Base-by-base conservation (phyloP, 2,797 vertebrate species). In the Austrolebias charrua region DNA sequence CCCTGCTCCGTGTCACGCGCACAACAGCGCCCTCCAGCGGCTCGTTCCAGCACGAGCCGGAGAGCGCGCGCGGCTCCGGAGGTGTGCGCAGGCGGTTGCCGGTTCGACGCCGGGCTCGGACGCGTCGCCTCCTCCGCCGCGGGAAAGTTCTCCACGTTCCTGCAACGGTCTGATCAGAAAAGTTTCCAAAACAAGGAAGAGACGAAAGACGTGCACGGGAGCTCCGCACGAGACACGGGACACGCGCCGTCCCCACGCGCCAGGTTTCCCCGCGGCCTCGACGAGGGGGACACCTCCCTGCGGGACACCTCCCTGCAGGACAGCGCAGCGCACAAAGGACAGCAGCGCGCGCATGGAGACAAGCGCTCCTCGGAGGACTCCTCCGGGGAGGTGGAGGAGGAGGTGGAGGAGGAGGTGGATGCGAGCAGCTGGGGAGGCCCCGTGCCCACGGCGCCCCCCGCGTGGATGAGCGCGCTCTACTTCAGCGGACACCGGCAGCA, bases 401-500 rank as follows among this genome's bases (percentile, higher is more conserved):
- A 85, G 18, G 83, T 49, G 49, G 82, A 85, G 65, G 83, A 88
- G 43, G 89, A 85, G 18, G 83, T 49, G 49, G 82, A 85, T 28
- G 69, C 66, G 56, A 80, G 69, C 33, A 31, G 31, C 74, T 92
- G 89, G 89, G 87, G 65, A 11, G 71, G 67, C 24, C 78, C 81
- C 11, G 47, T 84, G 51, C 86, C 76, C 0, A 70, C 61, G 47
- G 82, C 82, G 43, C 86, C 92, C 63, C 88, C 79, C 1, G 86
- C 88, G 62, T 86, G 89, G 89, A 86, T 95, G 91, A 91, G 90
- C 7, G 87, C 93, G 11, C 82, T 98, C 64, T 96, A 96, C 89
- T 97, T 98, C 86, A 90, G 86, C n/a, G 94, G 95, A 52, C 86
- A 92, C 15, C 88, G 84, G 66, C 94, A 95, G 85, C 92, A 93